Evolutionary conservation across 92 coral and sea anemone species (phyloP).

Genomic region (Parazoanthus darwini): DNA sequence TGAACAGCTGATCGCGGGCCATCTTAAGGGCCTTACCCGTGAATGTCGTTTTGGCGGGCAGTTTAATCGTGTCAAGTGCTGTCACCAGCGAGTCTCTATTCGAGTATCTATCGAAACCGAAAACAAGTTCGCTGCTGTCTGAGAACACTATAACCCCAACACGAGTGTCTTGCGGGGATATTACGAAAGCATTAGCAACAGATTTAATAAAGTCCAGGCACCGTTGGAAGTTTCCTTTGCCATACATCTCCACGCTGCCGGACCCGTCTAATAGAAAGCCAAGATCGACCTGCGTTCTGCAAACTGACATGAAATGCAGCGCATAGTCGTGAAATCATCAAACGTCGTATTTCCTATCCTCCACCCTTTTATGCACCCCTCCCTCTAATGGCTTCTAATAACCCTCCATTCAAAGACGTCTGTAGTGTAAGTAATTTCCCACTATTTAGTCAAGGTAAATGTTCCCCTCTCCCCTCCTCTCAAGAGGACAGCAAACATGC

Average conservation of each 20-base stretch:
- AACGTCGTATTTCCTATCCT: too few relatives aligned
- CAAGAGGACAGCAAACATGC: too few relatives aligned
- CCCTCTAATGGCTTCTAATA: too few relatives aligned
- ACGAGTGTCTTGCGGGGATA: conserved; percentile 61
- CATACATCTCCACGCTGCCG: conserved; percentile 87
- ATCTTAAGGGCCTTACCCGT: conserved; percentile 75
- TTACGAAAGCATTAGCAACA: conserved; percentile 54
- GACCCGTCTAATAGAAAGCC: conserved; percentile 82
- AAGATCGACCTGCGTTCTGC: conserved; percentile 70
- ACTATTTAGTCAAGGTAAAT: too few relatives aligned
- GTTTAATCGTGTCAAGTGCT: conserved; percentile 62
- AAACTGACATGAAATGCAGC: conserved; percentile 34
- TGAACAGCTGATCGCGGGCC: conserved; percentile 68
- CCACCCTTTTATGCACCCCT: too few relatives aligned
- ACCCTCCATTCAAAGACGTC: too few relatives aligned
- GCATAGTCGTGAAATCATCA: background rate
- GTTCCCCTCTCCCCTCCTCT: too few relatives aligned
- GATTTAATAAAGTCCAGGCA: conserved; percentile 67
- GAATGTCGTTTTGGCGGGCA: conserved; percentile 67
- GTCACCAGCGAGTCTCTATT: conserved; percentile 42
- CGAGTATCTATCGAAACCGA: conserved; percentile 63
- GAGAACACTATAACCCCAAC: conserved; percentile 73
- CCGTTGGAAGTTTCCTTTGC: conserved; percentile 68
- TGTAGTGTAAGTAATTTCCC: too few relatives aligned
- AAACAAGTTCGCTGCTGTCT: conserved; percentile 60